Base-by-base conservation (phyloP, 2,113 vertebrate species). In the Australoheros scitulus region DNA sequence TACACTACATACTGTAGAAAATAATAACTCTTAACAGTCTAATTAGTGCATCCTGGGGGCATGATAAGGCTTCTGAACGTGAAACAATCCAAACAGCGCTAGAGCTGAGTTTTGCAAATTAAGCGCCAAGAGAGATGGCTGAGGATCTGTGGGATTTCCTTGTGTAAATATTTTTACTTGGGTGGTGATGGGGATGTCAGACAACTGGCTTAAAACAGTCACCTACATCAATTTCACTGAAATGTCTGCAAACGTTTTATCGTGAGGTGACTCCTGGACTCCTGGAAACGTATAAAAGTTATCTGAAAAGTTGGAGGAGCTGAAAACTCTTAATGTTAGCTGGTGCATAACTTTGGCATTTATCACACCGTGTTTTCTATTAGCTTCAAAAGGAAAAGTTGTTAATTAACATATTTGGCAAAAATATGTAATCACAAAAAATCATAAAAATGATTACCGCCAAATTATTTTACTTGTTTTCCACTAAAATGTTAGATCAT, bases 151-250 rank as follows among this genome's bases (percentile, higher is more conserved):
- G 87, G 91, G 90, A 91, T 87, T 92, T 93, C 81, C 83, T 15
- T 91, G 86, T 60, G 86, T 74, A 89, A 90, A 92, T 92, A 92
- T 92, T 92, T 84, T 84, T 74, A 80, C 78, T 80, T 89, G 64
- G 84, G 84, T 43, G 76, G 61, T 58, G 80, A 83, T 83, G 82
- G 65, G 74, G 61, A 76, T 84, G 84, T 90, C 87, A 90, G 85
- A 87, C 81, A 88, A 81, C 79, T 81, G 79, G 84, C 64, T 85
- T 80, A 85, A 77, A 81, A 56, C 83, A 58, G 68, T 83, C 76
- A 86, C 79, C 77, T 72, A 11, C 79, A 80, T 80, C 80, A 72
- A 3, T 75, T 79, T 82, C 18, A 63, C 52, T 58, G 24, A 70
- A 76, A 83, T 34, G 24, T 85, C 74, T 61, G 84, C 52, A 81